Evolutionary conservation across 2,797 vertebrate genomes (phyloP).

Genomic region (Myotis planiceps): DNA sequence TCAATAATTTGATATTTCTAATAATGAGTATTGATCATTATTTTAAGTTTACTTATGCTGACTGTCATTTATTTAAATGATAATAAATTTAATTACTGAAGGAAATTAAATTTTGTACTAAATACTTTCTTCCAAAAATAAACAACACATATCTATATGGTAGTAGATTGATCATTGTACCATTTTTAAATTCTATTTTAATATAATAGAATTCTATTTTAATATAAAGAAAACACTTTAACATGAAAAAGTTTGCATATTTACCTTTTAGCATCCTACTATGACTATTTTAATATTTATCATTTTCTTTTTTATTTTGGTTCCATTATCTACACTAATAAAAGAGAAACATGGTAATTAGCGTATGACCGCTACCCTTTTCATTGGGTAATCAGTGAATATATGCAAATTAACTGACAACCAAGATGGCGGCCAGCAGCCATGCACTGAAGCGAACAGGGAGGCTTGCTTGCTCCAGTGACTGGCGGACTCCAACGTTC

Average conservation of each 20-base stretch:
- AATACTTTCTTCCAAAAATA: neutral
- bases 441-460: too few relatives aligned
- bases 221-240: neutral
- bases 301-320: neutral
- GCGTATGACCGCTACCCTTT: too few relatives aligned
- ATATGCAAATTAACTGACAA: too few relatives aligned
- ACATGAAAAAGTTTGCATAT: neutral
- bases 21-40: neutral
- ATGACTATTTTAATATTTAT: neutral
- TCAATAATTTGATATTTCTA: neutral
- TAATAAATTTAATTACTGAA: neutral
- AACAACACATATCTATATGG: neutral
- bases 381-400: too few relatives aligned
- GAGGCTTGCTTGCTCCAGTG: too few relatives aligned
- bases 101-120: neutral
- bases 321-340: too few relatives aligned
- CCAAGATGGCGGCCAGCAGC: too few relatives aligned
- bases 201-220: neutral
- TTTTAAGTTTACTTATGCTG: neutral
- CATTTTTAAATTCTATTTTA: neutral
- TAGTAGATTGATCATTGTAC: neutral
- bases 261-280: neutral
- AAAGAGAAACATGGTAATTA: too few relatives aligned
- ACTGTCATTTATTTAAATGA: neutral
- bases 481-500: too few relatives aligned